phyloP scores from a whole-genome alignment of 1,140 invertebrate species.

The Macrocentrus cingulum region DNA sequence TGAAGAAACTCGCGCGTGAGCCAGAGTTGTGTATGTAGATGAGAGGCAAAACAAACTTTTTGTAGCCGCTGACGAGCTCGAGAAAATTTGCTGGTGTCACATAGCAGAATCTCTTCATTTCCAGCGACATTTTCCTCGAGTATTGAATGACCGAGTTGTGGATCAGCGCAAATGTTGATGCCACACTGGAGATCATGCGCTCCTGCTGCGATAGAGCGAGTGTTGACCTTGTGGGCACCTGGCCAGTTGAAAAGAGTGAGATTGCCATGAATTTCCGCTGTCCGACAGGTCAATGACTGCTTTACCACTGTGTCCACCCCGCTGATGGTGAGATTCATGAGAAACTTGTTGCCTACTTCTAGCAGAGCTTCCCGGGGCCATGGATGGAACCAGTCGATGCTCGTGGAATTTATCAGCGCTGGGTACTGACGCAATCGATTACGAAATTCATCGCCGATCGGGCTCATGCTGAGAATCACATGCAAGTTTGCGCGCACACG shows the following conservation, averaged over 20 bases:
- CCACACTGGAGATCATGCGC: slow-evolving; percentile 63
- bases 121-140: slow-evolving; percentile 70
- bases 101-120: slow-evolving; percentile 81
- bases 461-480: slow-evolving; percentile 82
- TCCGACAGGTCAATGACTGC: background rate
- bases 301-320: slow-evolving; percentile 57
- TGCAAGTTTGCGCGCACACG: slow-evolving; percentile 77
- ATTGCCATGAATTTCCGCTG: background rate
- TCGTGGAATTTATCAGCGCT: slow-evolving; percentile 80
- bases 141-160: slow-evolving; percentile 74
- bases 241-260: slow-evolving; percentile 7
- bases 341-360: slow-evolving; percentile 76
- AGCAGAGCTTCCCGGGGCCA: slow-evolving; percentile 85
- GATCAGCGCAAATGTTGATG: slow-evolving; percentile 74
- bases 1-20: background rate
- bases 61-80: slow-evolving; percentile 79
- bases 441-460: slow-evolving; percentile 77
- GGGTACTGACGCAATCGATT: slow-evolving; percentile 83
- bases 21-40: background rate
- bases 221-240: slow-evolving; percentile 31
- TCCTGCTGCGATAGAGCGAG: slow-evolving; percentile 59
- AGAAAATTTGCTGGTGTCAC: slow-evolving; percentile 85
- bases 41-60: slow-evolving; percentile 61
- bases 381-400: slow-evolving; percentile 86
- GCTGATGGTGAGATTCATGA: slow-evolving; percentile 68